Percentiles rank a stretch among this genome's conserved stretches.
Evolutionary conservation across 2,888 invertebrate species (phyloP).

Genomic region (Nudaria mundana): DNA sequence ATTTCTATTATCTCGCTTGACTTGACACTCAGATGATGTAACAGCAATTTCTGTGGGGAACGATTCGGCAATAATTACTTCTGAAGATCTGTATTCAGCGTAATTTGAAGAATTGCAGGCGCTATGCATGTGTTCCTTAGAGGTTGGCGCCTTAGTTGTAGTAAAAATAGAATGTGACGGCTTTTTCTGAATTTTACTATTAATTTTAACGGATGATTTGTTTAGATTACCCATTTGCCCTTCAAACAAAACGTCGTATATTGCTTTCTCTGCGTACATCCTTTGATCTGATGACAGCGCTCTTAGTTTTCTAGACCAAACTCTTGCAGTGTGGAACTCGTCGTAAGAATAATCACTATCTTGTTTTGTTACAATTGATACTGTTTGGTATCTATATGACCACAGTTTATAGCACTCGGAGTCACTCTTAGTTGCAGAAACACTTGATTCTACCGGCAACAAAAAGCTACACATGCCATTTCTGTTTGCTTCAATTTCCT

Average conservation of each 20-base stretch:
- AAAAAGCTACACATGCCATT: neutral
- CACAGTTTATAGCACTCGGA: neutral
- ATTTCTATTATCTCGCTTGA: neutral
- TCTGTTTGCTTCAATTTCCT: neutral
- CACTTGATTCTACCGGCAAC: neutral
- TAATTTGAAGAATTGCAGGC: neutral
- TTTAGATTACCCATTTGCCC: slow-evolving; percentile 6
- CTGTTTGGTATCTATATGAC: neutral
- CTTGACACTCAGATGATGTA: neutral
- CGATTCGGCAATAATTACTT: slow-evolving; percentile 3
- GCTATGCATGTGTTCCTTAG: neutral
- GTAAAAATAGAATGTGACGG: neutral
- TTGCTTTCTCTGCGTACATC: slow-evolving; percentile 9
- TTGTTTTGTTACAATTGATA: neutral
- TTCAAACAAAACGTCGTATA: slow-evolving; percentile 7
- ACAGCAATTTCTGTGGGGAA: neutral
- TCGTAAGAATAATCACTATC: neutral
- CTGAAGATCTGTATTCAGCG: slow-evolving; percentile 1
- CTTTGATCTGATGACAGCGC: slow-evolving; percentile 1
- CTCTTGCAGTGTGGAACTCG: slow-evolving; percentile 5
- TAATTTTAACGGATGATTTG: slow-evolving; percentile 8
- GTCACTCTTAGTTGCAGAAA: neutral
- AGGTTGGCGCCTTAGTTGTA: neutral
- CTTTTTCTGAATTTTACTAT: neutral
- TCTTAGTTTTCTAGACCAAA: slow-evolving; percentile 7